Base-by-base conservation (phyloP, 2,113 vertebrate genomes). In the Atherinomorus stipes region DNA sequence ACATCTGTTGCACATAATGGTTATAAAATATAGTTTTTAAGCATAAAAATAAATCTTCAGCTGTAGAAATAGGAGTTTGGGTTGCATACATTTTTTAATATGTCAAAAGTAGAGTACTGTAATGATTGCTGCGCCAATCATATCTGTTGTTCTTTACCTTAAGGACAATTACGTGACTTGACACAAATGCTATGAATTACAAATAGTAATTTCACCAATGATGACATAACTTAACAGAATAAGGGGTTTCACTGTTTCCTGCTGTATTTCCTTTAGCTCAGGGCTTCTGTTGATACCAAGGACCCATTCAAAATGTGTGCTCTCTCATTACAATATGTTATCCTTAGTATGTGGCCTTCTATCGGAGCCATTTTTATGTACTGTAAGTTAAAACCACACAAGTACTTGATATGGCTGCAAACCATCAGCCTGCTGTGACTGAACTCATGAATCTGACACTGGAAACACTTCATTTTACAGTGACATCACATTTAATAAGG, bases 151-250 rank as follows among this genome's bases (percentile, higher is more conserved):
- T 51, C 13, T 69, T 50, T 60, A 42, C 31, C 38, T 62, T 11
- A 25, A 25, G 11, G 19, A 21, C 23, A 23, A 34, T 54, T 8
- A n/a, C n/a, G 51, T 13, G 1, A 31, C n/a, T 6, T 16, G 37
- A 4, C 49, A 31, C 49, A 78, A 71, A 72, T 59, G 56, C 50
- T 70, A 18, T 76, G 15, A 49, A 56, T 72, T 57, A 71, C 63
- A 68, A 66, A 44, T 71, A 11, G 72, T 69, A 69, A 45, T 71
- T 28, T 66, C 68, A 50, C 38, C 7, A 23, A 21, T 31, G 23
- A 56, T 64, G 19, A 23, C 28, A 45, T 22, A 40, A 26, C 40
- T 52, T 4, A 53, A 28, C 5, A 31, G 37, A 25, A 68, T 51
- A 69, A 66, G 1, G 45, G 51, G n/a, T 56, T 67, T 64, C 25